These are phyloP conservation scores for Rhynchophorus ferrugineus DNA, from an alignment of 1,140 invertebrate genomes.

Conservation along the genomic window DNA sequence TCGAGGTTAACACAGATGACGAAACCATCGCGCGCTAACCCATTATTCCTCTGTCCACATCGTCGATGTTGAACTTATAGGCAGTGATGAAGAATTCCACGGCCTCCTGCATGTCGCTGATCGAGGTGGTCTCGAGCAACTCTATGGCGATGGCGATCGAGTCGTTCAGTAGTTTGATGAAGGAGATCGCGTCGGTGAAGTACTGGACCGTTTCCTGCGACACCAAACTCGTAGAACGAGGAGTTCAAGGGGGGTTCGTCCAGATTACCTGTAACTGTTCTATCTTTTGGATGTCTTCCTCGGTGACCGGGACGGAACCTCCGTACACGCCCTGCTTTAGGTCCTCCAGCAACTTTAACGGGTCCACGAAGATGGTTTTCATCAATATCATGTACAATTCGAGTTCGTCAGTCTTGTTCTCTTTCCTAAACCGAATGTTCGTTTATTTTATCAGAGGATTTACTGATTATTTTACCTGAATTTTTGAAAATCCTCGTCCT, in stretches of 20 bases:
- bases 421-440: constrained; percentile 15
- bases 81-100: constrained; percentile 34
- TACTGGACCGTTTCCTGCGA: constrained; percentile 23
- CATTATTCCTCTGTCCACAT: constrained; percentile 26
- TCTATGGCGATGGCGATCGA: constrained; percentile 28
- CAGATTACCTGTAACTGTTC: constrained; percentile 13
- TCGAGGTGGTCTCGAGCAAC: constrained; percentile 29
- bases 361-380: constrained; percentile 23
- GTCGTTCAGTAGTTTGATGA: constrained; percentile 27
- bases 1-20: too few species aligned
- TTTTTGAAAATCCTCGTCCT: constrained; percentile 19
- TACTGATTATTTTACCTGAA: constrained; percentile 3
- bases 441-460: background rate
- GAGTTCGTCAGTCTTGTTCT: constrained; percentile 11
- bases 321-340: constrained; percentile 5
- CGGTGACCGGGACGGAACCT: constrained; percentile 13
- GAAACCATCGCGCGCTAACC: too few species aligned
- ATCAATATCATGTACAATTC: constrained; percentile 24
- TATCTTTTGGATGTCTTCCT: constrained; percentile 26
- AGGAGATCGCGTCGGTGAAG: constrained; percentile 24
- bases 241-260: background rate
- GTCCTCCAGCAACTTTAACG: constrained; percentile 14
- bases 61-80: constrained; percentile 35
- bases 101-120: constrained; percentile 36
- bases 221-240: background rate